phyloP scores from a whole-genome alignment of 2,113 vertebrate species.

The human region GRCh38 chr6:139338501-139339000 shows the following conservation, averaged over 20 bases:
- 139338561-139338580: slow-evolving; percentile 98
- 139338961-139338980: slow-evolving; percentile 99
- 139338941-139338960: slow-evolving; percentile 96
- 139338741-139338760: slow-evolving; percentile 97
- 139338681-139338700: slow-evolving; percentile 76
- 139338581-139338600: slow-evolving; percentile 74
- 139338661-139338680: too few species aligned
- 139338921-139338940: slow-evolving; percentile 95
- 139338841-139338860: slow-evolving; percentile 95
- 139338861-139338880: slow-evolving; percentile 98
- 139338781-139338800: slow-evolving; percentile 98
- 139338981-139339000: slow-evolving; percentile 98
- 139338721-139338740: slow-evolving; percentile 95
- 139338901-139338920: slow-evolving; percentile 73
- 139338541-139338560: slow-evolving; percentile 96
- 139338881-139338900: slow-evolving; percentile 98
- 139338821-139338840: slow-evolving; percentile 97
- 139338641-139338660: too few species aligned
- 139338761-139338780: slow-evolving; percentile 98
- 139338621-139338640: too few species aligned
- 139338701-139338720: slow-evolving; percentile 96
- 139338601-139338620: too few species aligned
- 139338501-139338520: slow-evolving; percentile 94
- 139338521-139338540: slow-evolving; percentile 95
- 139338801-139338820: slow-evolving; percentile 97